These are phyloP conservation scores for Neolamprologus sp. DNA, from an alignment of 2,113 vertebrate species.

Conservation along the genomic window DNA sequence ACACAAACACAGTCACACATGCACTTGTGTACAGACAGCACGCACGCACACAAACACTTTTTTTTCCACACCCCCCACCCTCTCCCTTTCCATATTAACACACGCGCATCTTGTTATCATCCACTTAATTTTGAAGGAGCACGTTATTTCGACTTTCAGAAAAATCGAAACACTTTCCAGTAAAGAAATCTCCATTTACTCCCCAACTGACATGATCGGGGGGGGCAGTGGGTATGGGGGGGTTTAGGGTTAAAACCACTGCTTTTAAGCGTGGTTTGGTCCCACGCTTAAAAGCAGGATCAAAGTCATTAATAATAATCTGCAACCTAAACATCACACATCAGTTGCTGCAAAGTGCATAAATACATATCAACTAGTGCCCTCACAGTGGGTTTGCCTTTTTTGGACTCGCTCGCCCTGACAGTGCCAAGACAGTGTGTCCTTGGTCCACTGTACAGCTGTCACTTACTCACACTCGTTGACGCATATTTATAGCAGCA, in stretches of 20 bases:
- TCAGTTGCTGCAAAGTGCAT: constrained; percentile 25
- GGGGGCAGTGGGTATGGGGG: background rate
- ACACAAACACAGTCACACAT: constrained; percentile 64
- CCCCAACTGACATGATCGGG: background rate
- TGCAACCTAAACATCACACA: background rate
- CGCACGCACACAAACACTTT: constrained; percentile 12
- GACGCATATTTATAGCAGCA: constrained; percentile 76
- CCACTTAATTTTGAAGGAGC: constrained; percentile 39
- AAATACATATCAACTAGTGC: constrained; percentile 47
- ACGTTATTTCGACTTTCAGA: constrained; percentile 52
- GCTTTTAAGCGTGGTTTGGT: background rate
- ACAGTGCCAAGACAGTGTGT: constrained; percentile 57
- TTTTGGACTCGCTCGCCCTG: constrained; percentile 56
- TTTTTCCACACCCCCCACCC: background rate
- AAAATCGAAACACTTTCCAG: background rate
- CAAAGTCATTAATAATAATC: background rate
- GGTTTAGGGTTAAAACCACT: background rate
- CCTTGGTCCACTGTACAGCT: constrained; percentile 73
- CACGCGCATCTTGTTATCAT: constrained; percentile 51
- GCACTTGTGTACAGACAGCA: constrained; percentile 38
- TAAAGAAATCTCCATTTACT: background rate
- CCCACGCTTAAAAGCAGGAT: background rate
- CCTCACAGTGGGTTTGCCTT: constrained; percentile 52
- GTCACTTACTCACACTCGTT: constrained; percentile 69
- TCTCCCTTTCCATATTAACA: constrained; percentile 22